These are phyloP conservation scores for Epistrophella euchroma DNA, from an alignment of 2,888 invertebrate species.

Conservation along the genomic window DNA sequence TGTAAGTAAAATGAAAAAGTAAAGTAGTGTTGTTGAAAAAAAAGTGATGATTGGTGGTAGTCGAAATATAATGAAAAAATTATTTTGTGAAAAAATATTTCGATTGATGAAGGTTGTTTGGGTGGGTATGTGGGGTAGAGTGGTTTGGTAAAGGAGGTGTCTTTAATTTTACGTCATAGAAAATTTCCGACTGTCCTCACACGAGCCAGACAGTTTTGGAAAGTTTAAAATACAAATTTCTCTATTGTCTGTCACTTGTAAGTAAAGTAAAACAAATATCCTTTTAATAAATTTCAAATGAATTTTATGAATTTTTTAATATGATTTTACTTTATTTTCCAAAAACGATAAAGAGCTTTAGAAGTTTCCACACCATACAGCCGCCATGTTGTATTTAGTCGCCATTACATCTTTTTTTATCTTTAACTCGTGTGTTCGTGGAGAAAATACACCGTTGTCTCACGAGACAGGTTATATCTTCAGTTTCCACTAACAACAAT, in stretches of 20 bases:
- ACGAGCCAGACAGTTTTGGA: constrained; percentile 16
- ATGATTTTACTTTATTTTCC: constrained; percentile 49
- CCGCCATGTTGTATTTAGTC: constrained; percentile 65
- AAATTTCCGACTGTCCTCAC: constrained; percentile 27
- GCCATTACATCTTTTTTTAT: constrained; percentile 21
- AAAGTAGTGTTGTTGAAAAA: constrained; percentile 36
- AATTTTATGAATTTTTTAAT: constrained; percentile 50
- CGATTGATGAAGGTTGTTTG: not conserved
- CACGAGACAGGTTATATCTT: constrained; percentile 18
- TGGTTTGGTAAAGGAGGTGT: constrained; percentile 2
- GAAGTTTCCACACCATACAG: constrained; percentile 46
- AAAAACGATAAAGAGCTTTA: not conserved
- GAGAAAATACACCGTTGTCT: constrained; percentile 29
- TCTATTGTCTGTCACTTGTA: not conserved
- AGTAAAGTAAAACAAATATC: constrained; percentile 1
- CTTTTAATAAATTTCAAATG: not conserved
- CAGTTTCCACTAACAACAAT: constrained; percentile 3
- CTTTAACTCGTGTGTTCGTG: not conserved
- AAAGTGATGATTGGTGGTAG: constrained; percentile 38
- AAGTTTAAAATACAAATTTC: constrained; percentile 16
- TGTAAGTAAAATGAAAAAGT: constrained; percentile 80
- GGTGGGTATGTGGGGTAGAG: constrained; percentile 12
- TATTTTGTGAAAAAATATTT: not conserved
- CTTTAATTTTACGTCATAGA: constrained; percentile 35
- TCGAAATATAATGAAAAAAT: constrained; percentile 29